Evolutionary conservation across 2,888 invertebrate species (phyloP).

Genomic region (Serrognathus titanus): DNA sequence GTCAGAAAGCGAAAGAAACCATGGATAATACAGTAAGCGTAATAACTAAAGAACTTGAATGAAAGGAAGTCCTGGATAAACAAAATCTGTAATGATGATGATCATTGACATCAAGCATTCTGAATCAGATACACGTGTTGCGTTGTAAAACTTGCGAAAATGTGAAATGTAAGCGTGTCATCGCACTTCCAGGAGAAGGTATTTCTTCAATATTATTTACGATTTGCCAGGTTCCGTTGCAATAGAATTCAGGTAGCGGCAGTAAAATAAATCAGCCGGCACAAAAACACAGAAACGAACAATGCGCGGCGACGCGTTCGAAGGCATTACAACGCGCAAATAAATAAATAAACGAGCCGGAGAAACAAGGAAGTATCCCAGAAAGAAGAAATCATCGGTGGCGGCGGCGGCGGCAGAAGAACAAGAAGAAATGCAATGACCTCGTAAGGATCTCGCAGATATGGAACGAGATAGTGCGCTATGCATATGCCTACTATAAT

Average conservation of each 20-base stretch:
- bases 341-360: neutral
- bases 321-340: neutral
- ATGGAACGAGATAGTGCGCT: conserved; percentile 13
- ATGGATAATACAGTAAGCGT: too few species aligned
- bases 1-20: too few species aligned
- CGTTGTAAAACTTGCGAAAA: too few species aligned
- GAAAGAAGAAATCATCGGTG: neutral
- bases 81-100: too few species aligned
- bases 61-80: too few species aligned
- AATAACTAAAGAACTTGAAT: too few species aligned
- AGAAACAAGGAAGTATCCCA: conserved; percentile 2
- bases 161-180: too few species aligned
- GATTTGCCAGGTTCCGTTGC: too few species aligned
- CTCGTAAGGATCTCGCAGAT: conserved; percentile 12
- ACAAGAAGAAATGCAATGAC: conserved; percentile 5
- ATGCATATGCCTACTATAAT: conserved; percentile 18
- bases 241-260: neutral
- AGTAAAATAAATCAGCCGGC: conserved; percentile 6
- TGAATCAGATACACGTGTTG: too few species aligned
- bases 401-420: neutral
- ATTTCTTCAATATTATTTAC: too few species aligned
- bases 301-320: neutral
- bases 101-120: too few species aligned
- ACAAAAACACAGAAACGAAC: neutral
- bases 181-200: too few species aligned